Base-by-base conservation (phyloP, 2,113 vertebrate species). In the Mesocricetus auratus region DNA sequence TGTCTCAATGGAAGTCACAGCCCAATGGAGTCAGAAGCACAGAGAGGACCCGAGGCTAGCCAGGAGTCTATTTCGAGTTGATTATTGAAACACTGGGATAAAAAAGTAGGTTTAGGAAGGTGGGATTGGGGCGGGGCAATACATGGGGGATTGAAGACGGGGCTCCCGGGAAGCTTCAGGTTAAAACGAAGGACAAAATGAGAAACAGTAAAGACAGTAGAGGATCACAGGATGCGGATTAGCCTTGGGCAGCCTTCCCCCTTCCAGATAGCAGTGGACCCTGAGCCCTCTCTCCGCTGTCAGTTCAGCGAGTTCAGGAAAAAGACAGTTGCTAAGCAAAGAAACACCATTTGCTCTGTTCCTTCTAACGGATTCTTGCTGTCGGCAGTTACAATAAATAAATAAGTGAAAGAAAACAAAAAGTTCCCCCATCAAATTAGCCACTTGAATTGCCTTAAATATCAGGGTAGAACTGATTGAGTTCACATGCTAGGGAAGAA, bases 361-460 rank as follows among this genome's bases (percentile, higher is more conserved):
- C 45, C 74, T 92, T 95, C 74, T 66, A 56, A 68, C 2, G 39
- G 64, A 45, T n/a, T 94, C 82, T 87, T 81, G 93, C 75, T 79
- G 24, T 53, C 1, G 7, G 88, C 58, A 31, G 3, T 92, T 85
- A 21, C 6, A 58, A 8, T 36, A 39, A 91, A 45, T 45, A 64
- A 75, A n/a, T 6, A 69, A 17, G 22, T 10, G 17, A 21, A 11
- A 13, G 11, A 45, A 75, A 75, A 45, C 1, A 42, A 56, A 81
- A 82, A 91, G 78, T 77, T 26, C 16, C 26, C 68, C 86, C 77
- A 64, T 79, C 91, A 79, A 60, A 94, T 96, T 74, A 97, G 68
- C 82, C 85, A 79, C 83, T 95, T 91, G 75, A 93, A 81, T 83
- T 88, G 64, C 74, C 56, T 96, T 96, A 94, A 90, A 89, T 89